Base-by-base conservation (phyloP, 2,888 invertebrate genomes). In the Chymomyza amoena region DNA sequence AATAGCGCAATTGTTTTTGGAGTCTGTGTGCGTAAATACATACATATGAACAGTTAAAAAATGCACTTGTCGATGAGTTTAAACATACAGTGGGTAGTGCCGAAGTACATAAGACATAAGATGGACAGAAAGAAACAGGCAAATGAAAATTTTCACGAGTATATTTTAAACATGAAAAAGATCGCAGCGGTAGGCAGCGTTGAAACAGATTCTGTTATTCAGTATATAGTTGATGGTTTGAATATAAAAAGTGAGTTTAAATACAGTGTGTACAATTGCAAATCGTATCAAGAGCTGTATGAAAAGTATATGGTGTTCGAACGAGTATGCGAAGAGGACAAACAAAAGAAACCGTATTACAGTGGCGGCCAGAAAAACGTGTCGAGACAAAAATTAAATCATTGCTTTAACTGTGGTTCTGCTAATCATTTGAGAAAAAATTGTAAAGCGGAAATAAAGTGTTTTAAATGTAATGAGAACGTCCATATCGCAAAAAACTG, bases 1-100 rank as follows among this genome's bases (percentile, higher is more conserved):
- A 20, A 50, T 52, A 20, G 63, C 63, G 6, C 63, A 63, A 16
- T 51, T 63, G 51, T 64, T 54, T 64, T 20, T n/a, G n/a, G n/a
- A n/a, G 52, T 63, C 63, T 13, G 45, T 18, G 6, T 16, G 39
- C 5, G 63, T 51, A 3, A 63, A n/a, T n/a, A n/a, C n/a, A 45
- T 51, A 50, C 18, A 25, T 50, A 18, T 18, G 4, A 25, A 13
- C 6, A 32, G 7, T 63, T 50, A 50, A 32, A 45, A 20, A 0
- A 1, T 5, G 63, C 13, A 25, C 50, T 63, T n/a, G 6, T 39
- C 9, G 13, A 9, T 7, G 63, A 63, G 25, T 63, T 63, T 18
- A n/a, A 13, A n/a, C 28, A 18, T 20, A 20, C 13, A 20, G 15
- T n/a, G 0, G 25, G 9, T 7, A 63, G 63, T 51, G 63, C 51